phyloP scores from a whole-genome alignment of 2,113 vertebrate genomes.

The Notarius quadriscutis region DNA sequence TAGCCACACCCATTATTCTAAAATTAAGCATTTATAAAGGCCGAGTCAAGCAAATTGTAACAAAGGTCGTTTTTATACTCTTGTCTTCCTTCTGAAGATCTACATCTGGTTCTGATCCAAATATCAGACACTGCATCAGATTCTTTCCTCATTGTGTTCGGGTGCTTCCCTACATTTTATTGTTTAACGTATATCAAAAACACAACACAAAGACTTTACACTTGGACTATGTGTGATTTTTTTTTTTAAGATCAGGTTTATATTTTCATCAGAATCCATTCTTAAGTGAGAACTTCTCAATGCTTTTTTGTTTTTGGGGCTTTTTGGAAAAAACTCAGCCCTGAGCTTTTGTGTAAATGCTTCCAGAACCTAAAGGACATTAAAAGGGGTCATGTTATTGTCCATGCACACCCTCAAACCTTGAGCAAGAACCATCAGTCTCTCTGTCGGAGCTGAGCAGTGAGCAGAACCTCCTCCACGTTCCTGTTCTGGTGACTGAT shows the following conservation, averaged over 20 bases:
- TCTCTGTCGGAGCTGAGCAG: background rate
- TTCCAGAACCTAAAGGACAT: background rate
- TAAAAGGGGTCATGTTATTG: background rate
- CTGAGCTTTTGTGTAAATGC: background rate
- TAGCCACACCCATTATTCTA: background rate
- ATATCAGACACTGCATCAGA: background rate
- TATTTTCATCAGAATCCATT: background rate
- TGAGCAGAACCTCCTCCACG: background rate
- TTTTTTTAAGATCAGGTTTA: background rate
- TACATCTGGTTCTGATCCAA: background rate
- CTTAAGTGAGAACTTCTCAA: no score
- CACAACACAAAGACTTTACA: background rate
- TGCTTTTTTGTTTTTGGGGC: no score
- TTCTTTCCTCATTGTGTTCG: background rate
- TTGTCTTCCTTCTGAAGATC: background rate
- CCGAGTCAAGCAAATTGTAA: background rate
- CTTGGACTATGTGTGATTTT: background rate
- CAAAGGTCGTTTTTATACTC: background rate
- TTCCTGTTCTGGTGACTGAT: conserved; percentile 2
- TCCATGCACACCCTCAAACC: background rate
- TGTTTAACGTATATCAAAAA: background rate
- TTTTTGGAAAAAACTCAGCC: background rate
- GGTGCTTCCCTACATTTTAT: background rate
- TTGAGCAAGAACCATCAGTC: background rate
- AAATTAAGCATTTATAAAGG: background rate